Evolutionary conservation across 2,113 vertebrate species (phyloP).

Genomic region (Amia ocellicauda): DNA sequence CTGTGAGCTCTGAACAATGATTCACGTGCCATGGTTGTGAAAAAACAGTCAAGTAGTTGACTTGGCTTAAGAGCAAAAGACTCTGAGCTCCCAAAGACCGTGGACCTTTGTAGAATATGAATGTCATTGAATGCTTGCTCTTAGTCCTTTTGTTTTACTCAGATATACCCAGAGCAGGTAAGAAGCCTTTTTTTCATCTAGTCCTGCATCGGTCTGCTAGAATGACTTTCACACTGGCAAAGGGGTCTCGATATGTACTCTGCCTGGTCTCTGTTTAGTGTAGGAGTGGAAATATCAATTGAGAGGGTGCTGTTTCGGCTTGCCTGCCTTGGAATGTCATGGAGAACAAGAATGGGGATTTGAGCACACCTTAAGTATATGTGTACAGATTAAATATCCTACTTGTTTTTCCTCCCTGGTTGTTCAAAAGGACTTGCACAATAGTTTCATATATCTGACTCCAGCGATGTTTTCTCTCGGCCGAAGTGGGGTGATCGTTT

Average conservation of each 20-base stretch:
- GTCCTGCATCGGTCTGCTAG: not conserved
- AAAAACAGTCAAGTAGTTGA: not conserved
- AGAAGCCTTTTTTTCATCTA: not conserved
- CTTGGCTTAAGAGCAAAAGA: not conserved
- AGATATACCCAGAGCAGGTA: not conserved
- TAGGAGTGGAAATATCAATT: no score
- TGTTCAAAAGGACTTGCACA: conserved; percentile 8
- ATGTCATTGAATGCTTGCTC: not conserved
- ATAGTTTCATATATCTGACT: not conserved
- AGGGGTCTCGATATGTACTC: no score
- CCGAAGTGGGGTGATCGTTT: not conserved
- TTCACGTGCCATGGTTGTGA: not conserved
- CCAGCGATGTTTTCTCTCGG: not conserved
- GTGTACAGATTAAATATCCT: not conserved
- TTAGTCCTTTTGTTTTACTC: conserved; percentile 4
- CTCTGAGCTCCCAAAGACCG: not conserved
- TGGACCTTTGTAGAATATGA: not conserved
- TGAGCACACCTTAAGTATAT: not conserved
- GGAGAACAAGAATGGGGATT: not conserved
- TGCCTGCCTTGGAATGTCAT: conserved; percentile 33
- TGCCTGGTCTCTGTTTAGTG: no score
- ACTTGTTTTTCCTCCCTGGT: not conserved
- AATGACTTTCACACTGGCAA: no score
- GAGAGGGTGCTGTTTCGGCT: conserved; percentile 25
- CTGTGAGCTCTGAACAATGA: not conserved